Base-by-base conservation (phyloP, 2,113 vertebrate species). In the Cheirogaleus medius region DNA sequence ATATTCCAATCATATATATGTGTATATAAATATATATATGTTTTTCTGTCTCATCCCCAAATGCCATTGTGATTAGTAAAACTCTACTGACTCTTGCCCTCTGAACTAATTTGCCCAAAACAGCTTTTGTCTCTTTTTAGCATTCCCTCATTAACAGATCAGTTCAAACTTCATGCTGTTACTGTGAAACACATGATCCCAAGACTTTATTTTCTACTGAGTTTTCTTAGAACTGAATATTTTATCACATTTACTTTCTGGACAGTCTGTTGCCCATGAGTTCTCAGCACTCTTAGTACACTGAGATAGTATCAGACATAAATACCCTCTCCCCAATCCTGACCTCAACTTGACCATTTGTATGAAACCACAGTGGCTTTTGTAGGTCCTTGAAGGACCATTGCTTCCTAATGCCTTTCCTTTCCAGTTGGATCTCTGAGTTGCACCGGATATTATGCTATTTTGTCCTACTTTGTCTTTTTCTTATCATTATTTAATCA, bases 361-460 rank as follows among this genome's bases (percentile, higher is more conserved):
- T 4, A 17, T 2, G 1, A 68, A 17, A 4, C 8, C 15, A 13
- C 39, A 14, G 6, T 8, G 10, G 15, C 42, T 6, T 0, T 2
- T 9, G 2, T 15, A 52, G 15, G 32, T 29, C 1, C 0, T 0
- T 12, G 15, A 23, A 56, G 34, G 37, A n/a, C 7, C 10, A 14
- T 2, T 15, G 8, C 68, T 12, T 58, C 76, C 58, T 29, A 15
- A 42, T 3, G 4, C 7, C 17, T 27, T 23, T 63, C 44, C 29
- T 18, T 54, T 27, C 39, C 18, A 32, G 39, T 1, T n/a, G 49
- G 14, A 58, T 76, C 39, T 44, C 68, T 17, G 29, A 39, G 1
- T 2, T 6, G 13, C 25, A 1, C 8, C 1, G 3, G 6, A 0
- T 1, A 8, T 3, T 44, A 42, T 58, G 44, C 20, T 32, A 5